Evolutionary conservation across 2,888 invertebrate species (phyloP).

Genomic region (Troides oblongomaculatus): DNA sequence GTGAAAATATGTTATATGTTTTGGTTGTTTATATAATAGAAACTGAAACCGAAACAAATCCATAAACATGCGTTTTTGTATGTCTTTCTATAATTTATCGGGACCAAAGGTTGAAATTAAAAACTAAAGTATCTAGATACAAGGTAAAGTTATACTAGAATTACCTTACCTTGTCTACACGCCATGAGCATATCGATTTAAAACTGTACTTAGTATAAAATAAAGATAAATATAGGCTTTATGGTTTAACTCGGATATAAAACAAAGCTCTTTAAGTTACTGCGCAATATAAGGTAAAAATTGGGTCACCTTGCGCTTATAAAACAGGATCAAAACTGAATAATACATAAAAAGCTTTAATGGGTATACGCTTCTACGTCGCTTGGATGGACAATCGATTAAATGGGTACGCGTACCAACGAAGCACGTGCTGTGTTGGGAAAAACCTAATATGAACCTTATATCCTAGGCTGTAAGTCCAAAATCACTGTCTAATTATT

Average conservation of each 20-base stretch:
- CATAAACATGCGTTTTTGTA: too few relatives aligned
- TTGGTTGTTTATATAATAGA: too few relatives aligned
- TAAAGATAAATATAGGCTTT: background rate
- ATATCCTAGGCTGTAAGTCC: conserved; percentile 33
- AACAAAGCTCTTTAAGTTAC: background rate
- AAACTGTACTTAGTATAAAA: background rate
- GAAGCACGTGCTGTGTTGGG: conserved; percentile 37
- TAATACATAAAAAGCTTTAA: conserved; percentile 46
- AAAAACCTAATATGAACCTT: conserved; percentile 28
- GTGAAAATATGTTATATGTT: too few relatives aligned
- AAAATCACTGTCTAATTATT: conserved; percentile 33
- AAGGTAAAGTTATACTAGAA: too few relatives aligned
- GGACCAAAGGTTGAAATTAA: too few relatives aligned
- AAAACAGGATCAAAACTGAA: conserved; percentile 46
- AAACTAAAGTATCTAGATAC: too few relatives aligned
- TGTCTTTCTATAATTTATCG: too few relatives aligned
- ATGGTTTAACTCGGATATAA: background rate
- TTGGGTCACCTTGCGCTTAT: conserved; percentile 44
- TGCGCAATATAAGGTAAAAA: conserved; percentile 12
- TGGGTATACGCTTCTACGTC: conserved; percentile 60
- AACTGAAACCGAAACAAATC: background rate
- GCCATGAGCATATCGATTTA: background rate
- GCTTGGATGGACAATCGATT: conserved; percentile 71
- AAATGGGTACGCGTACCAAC: conserved; percentile 51
- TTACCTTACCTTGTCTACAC: background rate